Evolutionary conservation across 2,113 vertebrate genomes (phyloP), one percentile per base, ranked within the genome.

Genomic region (Semnornis frantzii): DNA sequence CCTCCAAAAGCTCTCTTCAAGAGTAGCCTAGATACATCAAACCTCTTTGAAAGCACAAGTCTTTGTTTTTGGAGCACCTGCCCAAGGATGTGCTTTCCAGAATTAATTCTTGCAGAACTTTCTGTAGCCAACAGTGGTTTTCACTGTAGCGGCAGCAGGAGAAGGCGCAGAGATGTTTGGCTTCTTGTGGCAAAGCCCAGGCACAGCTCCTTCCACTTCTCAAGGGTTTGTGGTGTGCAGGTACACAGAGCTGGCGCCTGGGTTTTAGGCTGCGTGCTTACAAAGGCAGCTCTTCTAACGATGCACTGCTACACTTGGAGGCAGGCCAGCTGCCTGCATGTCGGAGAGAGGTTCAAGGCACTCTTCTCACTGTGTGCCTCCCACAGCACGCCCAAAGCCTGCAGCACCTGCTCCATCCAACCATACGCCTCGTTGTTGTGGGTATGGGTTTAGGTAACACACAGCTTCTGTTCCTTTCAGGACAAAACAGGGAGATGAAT

Each of bases 191-290:
- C 23, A 52, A 52, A 52, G 23, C 50, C 23, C 50, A 52, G 50
- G 50, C 48, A 42, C 28, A 24, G 44, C 33, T 79, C 71, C 33
- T 60, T 27, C 71, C 17, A 1, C 44, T 5, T 3, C 23, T 11
- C 0, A 2, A 21, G 27, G 5, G 18, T 0, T 28, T 2, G 2
- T 46, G n/a, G 28, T 8, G 21, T 4, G 44, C 23, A 1, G 0
- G 0, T 6, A 63, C 18, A 3, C 12, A 30, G 31, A 55, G 6
- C 23, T 1, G 3, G 46, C 0, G 0, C 59, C 15, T 2, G 12
- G n/a, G 8, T 20, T 87, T 82, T 16, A 5, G 28, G 4, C 34
- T 0, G 0, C 1, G 1, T 1, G 57, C 73, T 55, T 4, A 6
- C 82, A 48, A 2, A 28, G 57, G 54, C 1, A 31, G 33, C 59